These are phyloP conservation scores for Phasianus colchicus DNA, from an alignment of 2,113 vertebrate genomes.

Conservation along the genomic window DNA sequence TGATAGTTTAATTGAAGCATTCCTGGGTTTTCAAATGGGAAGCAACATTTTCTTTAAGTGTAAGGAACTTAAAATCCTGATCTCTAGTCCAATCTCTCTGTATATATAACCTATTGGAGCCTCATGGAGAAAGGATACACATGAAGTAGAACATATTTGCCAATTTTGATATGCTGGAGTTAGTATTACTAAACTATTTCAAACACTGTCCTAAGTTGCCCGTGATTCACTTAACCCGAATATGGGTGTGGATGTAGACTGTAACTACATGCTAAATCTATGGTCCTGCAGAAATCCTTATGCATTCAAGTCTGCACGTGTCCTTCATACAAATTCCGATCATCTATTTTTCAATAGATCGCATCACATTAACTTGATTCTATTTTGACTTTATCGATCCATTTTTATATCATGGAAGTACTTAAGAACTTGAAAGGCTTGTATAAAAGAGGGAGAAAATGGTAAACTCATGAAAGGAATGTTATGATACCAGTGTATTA, in stretches of 20 bases:
- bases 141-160: background rate
- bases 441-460: background rate
- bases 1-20: slow-evolving; percentile 40
- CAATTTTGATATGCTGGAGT: background rate
- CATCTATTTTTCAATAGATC: background rate
- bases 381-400: background rate
- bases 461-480: background rate
- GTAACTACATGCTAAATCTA: background rate
- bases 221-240: background rate
- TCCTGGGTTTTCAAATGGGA: background rate
- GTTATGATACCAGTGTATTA: background rate
- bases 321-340: background rate
- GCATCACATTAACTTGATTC: background rate
- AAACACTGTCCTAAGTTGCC: background rate
- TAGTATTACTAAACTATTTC: background rate
- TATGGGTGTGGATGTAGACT: background rate
- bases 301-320: background rate
- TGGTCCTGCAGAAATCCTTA: background rate
- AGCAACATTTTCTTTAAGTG: background rate
- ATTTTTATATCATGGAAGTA: background rate
- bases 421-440: background rate
- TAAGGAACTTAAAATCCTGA: background rate
- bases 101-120: background rate
- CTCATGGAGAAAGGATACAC: background rate
- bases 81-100: background rate